Evolutionary conservation across 1,140 invertebrate species (phyloP), one percentile per base, ranked within the genome.

Genomic region (Homalodisca vitripennis): DNA sequence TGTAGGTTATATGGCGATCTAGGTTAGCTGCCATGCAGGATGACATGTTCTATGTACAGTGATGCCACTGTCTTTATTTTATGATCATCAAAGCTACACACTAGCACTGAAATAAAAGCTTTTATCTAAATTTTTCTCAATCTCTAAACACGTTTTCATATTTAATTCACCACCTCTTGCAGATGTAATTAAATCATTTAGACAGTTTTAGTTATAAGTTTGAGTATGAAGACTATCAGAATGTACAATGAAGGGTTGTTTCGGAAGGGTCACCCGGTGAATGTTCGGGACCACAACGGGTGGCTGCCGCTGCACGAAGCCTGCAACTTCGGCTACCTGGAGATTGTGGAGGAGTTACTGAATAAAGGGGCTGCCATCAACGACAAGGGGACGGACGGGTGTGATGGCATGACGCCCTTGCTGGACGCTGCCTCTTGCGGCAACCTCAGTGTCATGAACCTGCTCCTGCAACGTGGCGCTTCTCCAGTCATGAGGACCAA

Each of bases 261-360:
- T 24, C 48, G 14, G 31, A 83, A 92, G 80, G 92, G 92, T 24
- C 94, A 97, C 79, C 87, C 90, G 0, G 86, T 96, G 0, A 94
- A 97, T 78, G 82, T 91, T 0, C 80, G 92, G 27, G 97, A 98
- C 79, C 85, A 94, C 78, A 89, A 87, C 22, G 96, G 96, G 0
- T 99, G 95, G 93, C 82, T 92, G n/a, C 95, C 96, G 0, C 80
- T 99, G 10, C 97, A 98, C 77, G 95, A 98, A 81, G 96, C 95
- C 0, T 88, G 89, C 66, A 97, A 96, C 80, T 87, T 92, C 77
- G 94, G 93, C 0, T 85, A 87, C 77, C 76, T 87, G 0, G 92
- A 94, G 22, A 86, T 98, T 26, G 94, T 90, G 0, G 81, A 89
- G 72, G 80, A 89, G 48, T 79, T 99, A 0, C 79, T 98, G 2